Evolutionary conservation across 1,140 invertebrate genomes (phyloP).

Genomic region (Probaryconus sp.): DNA sequence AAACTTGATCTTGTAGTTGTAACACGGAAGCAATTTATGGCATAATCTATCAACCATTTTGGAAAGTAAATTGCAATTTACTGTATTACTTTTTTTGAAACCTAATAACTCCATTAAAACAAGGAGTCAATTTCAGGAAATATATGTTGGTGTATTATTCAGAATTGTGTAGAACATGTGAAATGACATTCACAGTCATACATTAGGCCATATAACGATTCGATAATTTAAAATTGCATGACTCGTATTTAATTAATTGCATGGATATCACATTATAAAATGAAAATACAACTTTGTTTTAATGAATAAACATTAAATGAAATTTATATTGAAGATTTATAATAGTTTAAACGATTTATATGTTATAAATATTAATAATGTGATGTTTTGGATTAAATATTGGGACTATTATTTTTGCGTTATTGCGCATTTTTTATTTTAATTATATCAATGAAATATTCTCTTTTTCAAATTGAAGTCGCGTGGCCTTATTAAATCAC

Average conservation of each 20-base stretch:
- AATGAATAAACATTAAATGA: too few relatives aligned
- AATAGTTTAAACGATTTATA: too few relatives aligned
- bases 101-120: constrained; percentile 26
- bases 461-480: constrained; percentile 10
- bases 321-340: too few relatives aligned
- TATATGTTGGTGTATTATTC: constrained; percentile 21
- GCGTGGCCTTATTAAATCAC: constrained; percentile 42
- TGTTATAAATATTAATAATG: too few relatives aligned
- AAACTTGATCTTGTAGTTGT: constrained; percentile 36
- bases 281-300: too few relatives aligned
- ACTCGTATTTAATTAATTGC: neutral
- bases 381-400: too few relatives aligned
- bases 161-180: constrained; percentile 2
- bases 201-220: neutral
- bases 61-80: constrained; percentile 38
- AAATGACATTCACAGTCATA: constrained; percentile 1
- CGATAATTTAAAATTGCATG: neutral
- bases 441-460: neutral
- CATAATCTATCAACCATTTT: constrained; percentile 41
- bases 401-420: too few relatives aligned
- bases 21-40: constrained; percentile 57
- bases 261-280: too few relatives aligned
- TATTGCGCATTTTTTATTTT: too few relatives aligned
- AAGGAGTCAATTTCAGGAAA: constrained; percentile 17
- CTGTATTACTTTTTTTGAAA: constrained; percentile 27